Base-by-base conservation (phyloP, 2,888 invertebrate genomes). In the Sinelater perroti region DNA sequence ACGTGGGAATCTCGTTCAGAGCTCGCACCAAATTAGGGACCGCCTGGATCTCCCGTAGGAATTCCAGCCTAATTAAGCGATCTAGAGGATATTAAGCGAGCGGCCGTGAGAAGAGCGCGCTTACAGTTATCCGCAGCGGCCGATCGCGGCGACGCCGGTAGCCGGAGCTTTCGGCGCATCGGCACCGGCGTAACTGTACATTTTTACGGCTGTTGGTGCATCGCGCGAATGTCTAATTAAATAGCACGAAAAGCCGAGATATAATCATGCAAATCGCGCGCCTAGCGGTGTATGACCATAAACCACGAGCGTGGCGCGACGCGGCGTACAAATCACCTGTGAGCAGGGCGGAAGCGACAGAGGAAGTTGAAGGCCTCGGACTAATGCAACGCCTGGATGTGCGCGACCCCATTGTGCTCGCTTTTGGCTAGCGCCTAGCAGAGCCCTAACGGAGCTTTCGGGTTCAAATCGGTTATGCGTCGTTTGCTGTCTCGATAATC, bases 351-450 rank as follows among this genome's bases (percentile, higher is more conserved):
- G 59, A 59, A 59, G 51, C 51, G 50, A 50, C 55, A 44, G 51
- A 56, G 60, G 60, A 60, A 56, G 56, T 56, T 60, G 56, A 60
- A 60, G 55, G 60, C 51, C 56, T 56, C 42, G 24, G 38, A 47
- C 49, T 46, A 38, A 50, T 26, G 30, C 30, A 50, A 31, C 26
- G 26, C 31, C 26, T 47, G 38, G 47, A 55, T 47, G 35, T 31
- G 50, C 31, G 38, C 42, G 59, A 59, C 54, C 54, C 49, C 33
- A 54, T 59, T 59, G 59, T 59, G 13, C 49, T 38, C 35, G 28
- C 42, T 56, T 56, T 53, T 47, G 33, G 47, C 35, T 47, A 53
- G 36, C 33, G 49, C 26, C 53, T 52, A 38, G 28, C 13, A 13
- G 40, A 52, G 56, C 52, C 49, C 35, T 60, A 56, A 56, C 60